phyloP scores from a whole-genome alignment of 2,113 vertebrate species.

The Pterophyllum scalare region DNA sequence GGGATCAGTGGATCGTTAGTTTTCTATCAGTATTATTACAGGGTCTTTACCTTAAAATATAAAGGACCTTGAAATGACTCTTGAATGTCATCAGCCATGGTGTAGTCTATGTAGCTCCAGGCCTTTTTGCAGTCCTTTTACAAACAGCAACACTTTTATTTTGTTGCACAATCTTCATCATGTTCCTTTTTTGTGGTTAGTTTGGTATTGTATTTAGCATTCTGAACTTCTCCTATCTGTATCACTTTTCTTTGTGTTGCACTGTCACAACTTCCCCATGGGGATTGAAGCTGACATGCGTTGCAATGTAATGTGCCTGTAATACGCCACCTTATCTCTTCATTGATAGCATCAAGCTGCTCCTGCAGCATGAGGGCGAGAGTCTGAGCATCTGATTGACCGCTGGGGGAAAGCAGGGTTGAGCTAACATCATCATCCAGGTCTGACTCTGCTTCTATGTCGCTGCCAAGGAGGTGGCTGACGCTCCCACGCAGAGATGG shows the following conservation, averaged over 20 bases:
- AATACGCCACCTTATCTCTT: constrained; percentile 91
- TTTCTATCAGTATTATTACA: neutral
- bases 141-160: constrained; percentile 5
- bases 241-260: constrained; percentile 27
- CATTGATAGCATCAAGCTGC: constrained; percentile 96
- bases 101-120: constrained; percentile 16
- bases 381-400: constrained; percentile 95
- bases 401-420: constrained; percentile 87
- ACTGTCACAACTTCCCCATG: constrained; percentile 11
- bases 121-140: neutral
- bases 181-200: constrained; percentile 2
- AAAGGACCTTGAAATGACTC: neutral
- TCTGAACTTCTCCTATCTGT: constrained; percentile 34
- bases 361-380: constrained; percentile 97
- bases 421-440: constrained; percentile 92
- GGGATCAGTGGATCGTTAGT: neutral
- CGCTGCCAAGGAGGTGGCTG: constrained; percentile 88
- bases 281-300: constrained; percentile 40
- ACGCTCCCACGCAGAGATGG: constrained; percentile 84
- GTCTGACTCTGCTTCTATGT: constrained; percentile 89
- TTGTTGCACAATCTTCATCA: constrained; percentile 1
- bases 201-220: constrained; percentile 19
- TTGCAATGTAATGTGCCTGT: constrained; percentile 35
- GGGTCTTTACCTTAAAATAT: neutral
- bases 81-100: neutral